Base-by-base conservation (phyloP, 2,113 vertebrate genomes). In the Motacilla alba region DNA sequence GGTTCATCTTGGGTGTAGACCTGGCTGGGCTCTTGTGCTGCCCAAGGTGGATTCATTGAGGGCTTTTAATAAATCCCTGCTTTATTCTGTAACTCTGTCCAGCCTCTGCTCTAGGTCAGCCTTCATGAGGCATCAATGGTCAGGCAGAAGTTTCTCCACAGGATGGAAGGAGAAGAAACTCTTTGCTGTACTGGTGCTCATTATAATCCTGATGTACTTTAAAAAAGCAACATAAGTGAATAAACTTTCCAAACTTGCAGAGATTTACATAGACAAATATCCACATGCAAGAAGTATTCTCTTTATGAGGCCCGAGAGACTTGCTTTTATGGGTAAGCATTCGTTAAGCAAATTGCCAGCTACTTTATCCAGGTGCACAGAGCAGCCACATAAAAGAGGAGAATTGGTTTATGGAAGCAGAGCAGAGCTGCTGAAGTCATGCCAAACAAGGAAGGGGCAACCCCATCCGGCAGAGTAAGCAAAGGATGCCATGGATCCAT, bases 381-480 rank as follows among this genome's bases (percentile, higher is more conserved):
- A 94, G 76, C 44, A 93, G 76, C 35, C 68, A 41, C 19, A 76
- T 67, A 49, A 91, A 90, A 59, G 50, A 41, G 55, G 24, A 60
- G 14, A 84, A 79, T 7, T 58, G 67, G 70, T 94, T 95, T 62
- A 19, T 84, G 79, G 76, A 90, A 74, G 62, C 44, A 92, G 68
- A 94, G 12, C 53, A 43, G 46, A 91, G 81, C 79, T 70, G 39
- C 56, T 95, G 85, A 93, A 96, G 76, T 50, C 26, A 7, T 66
- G 89, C 84, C 93, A 93, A 81, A 73, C 78, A 90, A 83, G 85
- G 41, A 83, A 94, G 92, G 86, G 94, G 76, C 91, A 95, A 80
- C 74, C 90, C 75, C 74, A 95, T 60, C 76, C 88, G 74, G 76
- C 75, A 95, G 90, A 76, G 85, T 74, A 90, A 90, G 79, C 75